These are phyloP conservation scores for Apoda limacodes DNA, from an alignment of 2,888 invertebrate genomes.

Conservation along the genomic window DNA sequence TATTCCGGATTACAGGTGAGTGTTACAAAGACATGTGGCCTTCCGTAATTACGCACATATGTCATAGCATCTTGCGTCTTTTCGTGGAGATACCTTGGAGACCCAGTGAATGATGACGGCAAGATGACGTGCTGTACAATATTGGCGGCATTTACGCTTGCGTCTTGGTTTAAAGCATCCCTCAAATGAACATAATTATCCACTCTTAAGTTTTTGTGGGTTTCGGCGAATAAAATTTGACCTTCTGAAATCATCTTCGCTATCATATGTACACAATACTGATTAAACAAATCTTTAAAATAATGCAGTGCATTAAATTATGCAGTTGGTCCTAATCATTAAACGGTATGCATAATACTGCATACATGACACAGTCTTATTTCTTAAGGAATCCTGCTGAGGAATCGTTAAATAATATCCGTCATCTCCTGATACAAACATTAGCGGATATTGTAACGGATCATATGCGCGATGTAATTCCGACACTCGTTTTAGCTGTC, in stretches of 20 bases:
- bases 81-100: constrained; percentile 19
- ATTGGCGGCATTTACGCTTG: constrained; percentile 18
- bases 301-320: too few relatives aligned
- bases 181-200: constrained; percentile 17
- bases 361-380: constrained; percentile 24
- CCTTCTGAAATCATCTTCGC: constrained; percentile 13
- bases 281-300: too few relatives aligned
- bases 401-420: constrained; percentile 26
- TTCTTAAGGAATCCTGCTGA: constrained; percentile 13
- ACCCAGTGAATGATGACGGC: constrained; percentile 20
- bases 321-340: too few relatives aligned
- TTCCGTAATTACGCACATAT: constrained; percentile 25
- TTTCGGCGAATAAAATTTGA: too few relatives aligned
- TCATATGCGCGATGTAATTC: too few relatives aligned
- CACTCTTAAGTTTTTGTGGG: constrained; percentile 15
- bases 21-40: constrained; percentile 21
- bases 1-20: constrained; percentile 13
- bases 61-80: too few relatives aligned
- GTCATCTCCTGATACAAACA: constrained; percentile 28
- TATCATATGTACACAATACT: too few relatives aligned
- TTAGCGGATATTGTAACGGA: constrained; percentile 33
- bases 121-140: constrained; percentile 21
- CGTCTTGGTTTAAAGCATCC: constrained; percentile 19
- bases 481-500: constrained; percentile 18
- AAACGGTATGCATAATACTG: constrained; percentile 17